Evolutionary conservation across 2,113 vertebrate genomes (phyloP), one percentile per base, ranked within the genome.

Genomic region (Acanthisitta chloris): DNA sequence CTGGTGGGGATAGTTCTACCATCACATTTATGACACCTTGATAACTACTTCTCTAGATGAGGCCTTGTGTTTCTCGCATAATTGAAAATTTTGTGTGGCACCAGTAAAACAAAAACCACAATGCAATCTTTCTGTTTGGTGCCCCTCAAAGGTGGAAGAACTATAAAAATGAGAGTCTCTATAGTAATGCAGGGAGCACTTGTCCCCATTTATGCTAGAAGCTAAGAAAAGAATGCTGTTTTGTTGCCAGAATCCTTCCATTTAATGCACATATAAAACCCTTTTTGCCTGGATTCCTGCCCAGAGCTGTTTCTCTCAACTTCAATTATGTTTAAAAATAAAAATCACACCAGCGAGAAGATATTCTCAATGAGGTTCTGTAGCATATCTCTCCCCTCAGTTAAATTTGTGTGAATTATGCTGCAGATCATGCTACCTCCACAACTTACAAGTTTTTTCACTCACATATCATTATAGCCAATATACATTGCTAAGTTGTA

Each of bases 291-390:
- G 85, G 85, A 90, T 95, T 94, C 82, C 82, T 91, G 92, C 95
- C 94, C 93, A 90, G 94, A 96, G 64, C 91, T 92, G 88, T 96
- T 97, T 94, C 26, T 91, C 55, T 88, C 86, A 94, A 90, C 58
- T 95, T 95, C 80, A 70, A 95, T 94, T 96, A 52, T 46, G 83
- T 94, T 97, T 95, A 96, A 96, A 97, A 97, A 94, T 96, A 90
- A 95, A 97, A 94, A 94, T 80, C 14, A 33, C 45, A 81, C 67
- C 83, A 85, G 65, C 0, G 16, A 96, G 88, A 96, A 97, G 86
- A 86, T 79, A 88, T 76, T 92, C 81, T 86, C 6, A 21, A 17
- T 54, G 65, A 94, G 58, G 81, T 72, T 81, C 83, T 89, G 26
- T 51, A 86, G 79, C 66, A 64, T n/a, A 71, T 34, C 87, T 93